These are phyloP conservation scores for Isichthys henryi DNA, from an alignment of 2,113 vertebrate genomes.

Conservation along the genomic window DNA sequence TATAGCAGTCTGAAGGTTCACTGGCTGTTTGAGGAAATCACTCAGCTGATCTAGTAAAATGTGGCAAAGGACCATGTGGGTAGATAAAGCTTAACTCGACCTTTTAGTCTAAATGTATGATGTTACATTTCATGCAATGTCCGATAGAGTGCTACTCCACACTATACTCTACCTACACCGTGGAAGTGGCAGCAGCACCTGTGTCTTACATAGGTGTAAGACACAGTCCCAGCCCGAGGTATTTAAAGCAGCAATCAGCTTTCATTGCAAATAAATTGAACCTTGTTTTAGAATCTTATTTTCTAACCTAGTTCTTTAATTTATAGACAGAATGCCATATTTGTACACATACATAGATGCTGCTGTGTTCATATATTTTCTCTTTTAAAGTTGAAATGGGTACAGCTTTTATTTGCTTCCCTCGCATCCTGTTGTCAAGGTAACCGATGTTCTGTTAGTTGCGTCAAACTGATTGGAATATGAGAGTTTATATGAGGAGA, in stretches of 20 bases:
- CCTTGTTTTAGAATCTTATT: neutral
- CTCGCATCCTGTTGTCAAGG: neutral
- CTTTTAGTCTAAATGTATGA: neutral
- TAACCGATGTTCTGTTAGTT: neutral
- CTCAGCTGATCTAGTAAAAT: neutral
- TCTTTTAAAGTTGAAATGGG: neutral
- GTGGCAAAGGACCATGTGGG: neutral
- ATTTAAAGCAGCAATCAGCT: neutral
- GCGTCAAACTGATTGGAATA: neutral
- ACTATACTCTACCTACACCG: neutral
- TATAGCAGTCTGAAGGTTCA: neutral
- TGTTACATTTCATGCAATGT: neutral
- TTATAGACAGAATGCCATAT: neutral
- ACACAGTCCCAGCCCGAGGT: neutral
- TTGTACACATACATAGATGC: neutral
- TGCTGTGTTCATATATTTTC: neutral
- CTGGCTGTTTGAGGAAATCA: neutral
- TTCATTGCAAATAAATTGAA: neutral
- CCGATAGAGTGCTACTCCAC: neutral
- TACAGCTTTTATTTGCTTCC: neutral
- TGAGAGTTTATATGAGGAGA: neutral
- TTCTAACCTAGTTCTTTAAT: neutral
- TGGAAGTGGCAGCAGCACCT: neutral
- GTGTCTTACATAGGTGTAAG: neutral
- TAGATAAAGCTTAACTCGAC: neutral